Base-by-base conservation (phyloP, 2,113 vertebrate genomes). In the Maccullochella peelii region DNA sequence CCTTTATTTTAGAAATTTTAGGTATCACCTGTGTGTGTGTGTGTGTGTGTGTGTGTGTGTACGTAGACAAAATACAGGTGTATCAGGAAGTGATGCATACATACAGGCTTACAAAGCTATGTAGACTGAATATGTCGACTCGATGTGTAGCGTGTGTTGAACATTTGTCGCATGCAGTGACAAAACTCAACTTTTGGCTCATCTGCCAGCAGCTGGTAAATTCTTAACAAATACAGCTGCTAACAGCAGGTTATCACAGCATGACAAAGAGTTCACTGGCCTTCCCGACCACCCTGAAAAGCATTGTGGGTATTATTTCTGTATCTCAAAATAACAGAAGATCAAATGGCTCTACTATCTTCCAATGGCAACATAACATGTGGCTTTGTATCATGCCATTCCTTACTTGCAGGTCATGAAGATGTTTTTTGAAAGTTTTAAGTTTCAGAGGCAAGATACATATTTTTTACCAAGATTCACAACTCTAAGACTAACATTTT, bases 1-100 rank as follows among this genome's bases (percentile, higher is more conserved):
- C 55, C 52, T 68, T 73, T 82, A 86, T 86, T 90, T 82, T 65
- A 85, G 42, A 74, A 23, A 57, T 61, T 85, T 70, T 23, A 52
- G 30, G 42, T 16, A 44, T 80, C 79, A 73, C 63, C 16, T 63
- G 67, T 50, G 38, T 25, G 54, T 77, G 54, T 47, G 61, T 77
- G 54, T 47, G 61, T 63, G 71, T 49, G 36, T 25, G 54, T 77
- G 54, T 44, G 61, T 63, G 71, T 50, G 36, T 25, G 54, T 77
- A 44, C 36, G 61, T 10, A 11, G 25, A 25, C 6, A 61, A 25
- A 62, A 54, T 52, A 25, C 15, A 75, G 70, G 65, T 40, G 38
- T 2, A 10, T 44, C 20, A 25, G 61, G 10, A 27, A 20, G 15
- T 58, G 70, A 73, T 36, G 47, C 36, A 52, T 8, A 23, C 49